A percentile compares a stretch with the other conserved stretches of the same genome.
Evolutionary conservation across 2,888 invertebrate genomes (phyloP).

Genomic region (Girardia tigrina): DNA sequence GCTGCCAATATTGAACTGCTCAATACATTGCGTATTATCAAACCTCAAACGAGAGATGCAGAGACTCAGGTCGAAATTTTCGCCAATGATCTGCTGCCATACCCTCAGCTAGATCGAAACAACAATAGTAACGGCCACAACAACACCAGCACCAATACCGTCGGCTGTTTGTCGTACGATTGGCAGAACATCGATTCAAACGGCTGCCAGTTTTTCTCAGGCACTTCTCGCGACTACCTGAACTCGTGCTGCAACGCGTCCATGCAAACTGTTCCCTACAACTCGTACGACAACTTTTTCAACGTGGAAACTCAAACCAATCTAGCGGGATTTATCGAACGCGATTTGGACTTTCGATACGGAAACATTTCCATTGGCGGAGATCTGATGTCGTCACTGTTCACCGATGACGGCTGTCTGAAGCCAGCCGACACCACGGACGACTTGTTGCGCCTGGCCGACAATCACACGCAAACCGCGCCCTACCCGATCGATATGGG

Average conservation of each 20-base stretch:
- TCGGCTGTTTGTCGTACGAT: background rate
- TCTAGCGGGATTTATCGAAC: background rate
- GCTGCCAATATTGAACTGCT: background rate
- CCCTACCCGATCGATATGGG: background rate
- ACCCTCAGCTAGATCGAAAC: background rate
- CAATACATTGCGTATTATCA: background rate
- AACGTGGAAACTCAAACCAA: slow-evolving; percentile 1
- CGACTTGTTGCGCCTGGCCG: background rate
- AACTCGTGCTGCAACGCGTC: slow-evolving; percentile 16
- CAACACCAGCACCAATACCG: background rate
- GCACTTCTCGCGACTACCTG: background rate
- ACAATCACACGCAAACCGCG: background rate
- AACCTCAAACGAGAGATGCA: background rate
- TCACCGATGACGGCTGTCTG: background rate
- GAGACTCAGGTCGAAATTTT: background rate
- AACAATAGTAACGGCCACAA: background rate
- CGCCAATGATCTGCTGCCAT: background rate
- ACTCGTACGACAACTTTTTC: background rate
- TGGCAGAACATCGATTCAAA: background rate
- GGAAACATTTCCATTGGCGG: background rate
- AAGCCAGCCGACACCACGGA: background rate
- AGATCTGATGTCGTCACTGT: background rate
- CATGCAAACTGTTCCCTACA: slow-evolving; percentile 16
- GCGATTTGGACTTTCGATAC: background rate
- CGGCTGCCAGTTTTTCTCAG: background rate